A percentile compares a stretch with the other conserved stretches of the same genome.
These are phyloP conservation scores for Eurystomus glaucurus DNA, from an alignment of 2,797 vertebrate species.

Conservation along the genomic window DNA sequence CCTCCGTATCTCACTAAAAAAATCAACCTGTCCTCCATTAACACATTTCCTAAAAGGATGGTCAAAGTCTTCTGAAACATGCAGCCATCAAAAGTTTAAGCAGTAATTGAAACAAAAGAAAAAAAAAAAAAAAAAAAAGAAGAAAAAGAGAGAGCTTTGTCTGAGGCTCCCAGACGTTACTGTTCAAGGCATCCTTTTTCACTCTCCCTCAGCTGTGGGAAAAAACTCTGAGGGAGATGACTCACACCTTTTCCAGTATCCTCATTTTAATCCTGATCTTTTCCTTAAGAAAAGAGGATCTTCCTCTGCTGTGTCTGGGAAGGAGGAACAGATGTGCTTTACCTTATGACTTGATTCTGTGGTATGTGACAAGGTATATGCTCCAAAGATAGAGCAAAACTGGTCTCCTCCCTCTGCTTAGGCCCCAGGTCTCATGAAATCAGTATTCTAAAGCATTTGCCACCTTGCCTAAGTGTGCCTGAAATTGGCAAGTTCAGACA, in stretches of 20 bases:
- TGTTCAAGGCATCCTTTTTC: background rate
- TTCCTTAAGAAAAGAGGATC: background rate
- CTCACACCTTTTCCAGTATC: background rate
- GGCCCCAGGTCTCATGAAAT: background rate
- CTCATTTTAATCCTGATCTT: background rate
- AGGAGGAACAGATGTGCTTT: background rate
- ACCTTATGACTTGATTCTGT: background rate
- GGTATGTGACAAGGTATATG: background rate
- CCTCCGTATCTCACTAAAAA: background rate
- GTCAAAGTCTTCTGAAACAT: background rate
- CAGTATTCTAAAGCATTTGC: background rate
- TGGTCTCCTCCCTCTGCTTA: background rate
- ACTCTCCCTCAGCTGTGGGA: background rate
- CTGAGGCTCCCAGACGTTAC: background rate
- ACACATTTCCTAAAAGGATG: background rate
- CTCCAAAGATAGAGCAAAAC: background rate
- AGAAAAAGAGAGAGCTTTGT: background rate
- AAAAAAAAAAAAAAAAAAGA: background rate
- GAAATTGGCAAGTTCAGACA: background rate
- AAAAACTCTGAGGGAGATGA: background rate
- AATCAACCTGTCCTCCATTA: background rate
- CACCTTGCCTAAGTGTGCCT: background rate
- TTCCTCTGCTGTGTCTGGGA: background rate
- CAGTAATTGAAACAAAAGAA: background rate
- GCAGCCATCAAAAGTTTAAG: background rate